A percentile compares a stretch with the other conserved stretches of the same genome.
Evolutionary conservation across 2,113 vertebrate species (phyloP).

Genomic region (Xiphophorus couchianus): DNA sequence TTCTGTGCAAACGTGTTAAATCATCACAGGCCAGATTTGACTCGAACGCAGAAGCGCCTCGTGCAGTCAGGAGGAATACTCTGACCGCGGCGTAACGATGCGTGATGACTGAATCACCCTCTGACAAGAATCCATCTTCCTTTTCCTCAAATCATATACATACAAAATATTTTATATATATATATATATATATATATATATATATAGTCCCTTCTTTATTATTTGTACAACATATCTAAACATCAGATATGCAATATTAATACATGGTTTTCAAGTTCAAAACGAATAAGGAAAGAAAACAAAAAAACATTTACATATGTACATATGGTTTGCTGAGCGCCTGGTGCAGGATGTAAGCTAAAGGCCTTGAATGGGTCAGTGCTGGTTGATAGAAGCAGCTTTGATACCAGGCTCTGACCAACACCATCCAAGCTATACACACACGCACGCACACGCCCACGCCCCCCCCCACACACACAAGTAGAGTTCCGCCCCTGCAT

Average conservation of each 20-base stretch:
- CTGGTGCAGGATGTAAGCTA: constrained; percentile 2
- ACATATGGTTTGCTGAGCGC: constrained; percentile 61
- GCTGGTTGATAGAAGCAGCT: constrained; percentile 30
- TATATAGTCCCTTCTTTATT: constrained; percentile 65
- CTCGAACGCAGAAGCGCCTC: background rate
- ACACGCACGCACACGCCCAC: constrained; percentile 1
- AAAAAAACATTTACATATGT: constrained; percentile 75
- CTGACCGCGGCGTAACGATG: constrained; percentile 4
- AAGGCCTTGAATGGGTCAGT: background rate
- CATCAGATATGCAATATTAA: constrained; percentile 61
- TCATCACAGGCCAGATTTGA: background rate
- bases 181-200: too few relatives aligned
- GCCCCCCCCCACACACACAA: constrained; percentile 2
- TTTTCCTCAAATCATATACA: background rate
- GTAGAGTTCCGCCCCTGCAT: constrained; percentile 19
- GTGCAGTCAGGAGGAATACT: constrained; percentile 12
- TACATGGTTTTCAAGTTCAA: constrained; percentile 77
- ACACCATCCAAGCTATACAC: constrained; percentile 19
- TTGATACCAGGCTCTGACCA: constrained; percentile 47
- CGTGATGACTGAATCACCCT: background rate
- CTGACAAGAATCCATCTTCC: background rate
- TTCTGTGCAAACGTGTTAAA: constrained; percentile 25
- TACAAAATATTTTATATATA: too few relatives aligned
- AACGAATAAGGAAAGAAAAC: constrained; percentile 39
- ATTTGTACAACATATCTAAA: constrained; percentile 65